Percentiles rank a stretch among this genome's conserved stretches.
Conservation (phyloP, 2,113 vertebrate species). For the Ameiurus melas region DNA sequence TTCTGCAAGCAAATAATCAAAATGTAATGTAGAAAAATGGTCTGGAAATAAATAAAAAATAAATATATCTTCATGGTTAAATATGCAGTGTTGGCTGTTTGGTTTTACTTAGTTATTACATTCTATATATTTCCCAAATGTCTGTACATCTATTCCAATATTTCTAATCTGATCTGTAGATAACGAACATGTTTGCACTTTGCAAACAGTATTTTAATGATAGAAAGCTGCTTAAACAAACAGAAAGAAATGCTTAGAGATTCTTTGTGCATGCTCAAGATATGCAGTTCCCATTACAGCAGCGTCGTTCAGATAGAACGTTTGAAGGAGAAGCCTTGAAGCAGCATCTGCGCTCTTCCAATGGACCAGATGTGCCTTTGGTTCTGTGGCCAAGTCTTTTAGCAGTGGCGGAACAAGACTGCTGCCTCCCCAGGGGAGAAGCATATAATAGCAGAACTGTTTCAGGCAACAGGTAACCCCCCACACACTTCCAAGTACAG, state of each 20-base stretch:
- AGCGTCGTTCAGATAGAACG: neutral
- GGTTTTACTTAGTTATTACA: neutral
- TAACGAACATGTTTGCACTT: neutral
- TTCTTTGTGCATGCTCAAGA: slow-evolving; percentile 8
- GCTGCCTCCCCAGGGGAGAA: slow-evolving; percentile 65
- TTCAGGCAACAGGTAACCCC: slow-evolving; percentile 73
- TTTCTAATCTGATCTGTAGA: neutral
- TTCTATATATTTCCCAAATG: neutral
- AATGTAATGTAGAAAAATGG: neutral
- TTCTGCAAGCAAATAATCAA: neutral
- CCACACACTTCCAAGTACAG: slow-evolving; percentile 35
- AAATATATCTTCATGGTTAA: neutral
- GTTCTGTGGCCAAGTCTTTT: slow-evolving; percentile 66
- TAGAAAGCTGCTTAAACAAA: neutral
- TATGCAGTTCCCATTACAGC: slow-evolving; percentile 11
- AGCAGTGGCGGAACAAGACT: slow-evolving; percentile 58
- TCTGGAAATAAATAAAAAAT: neutral
- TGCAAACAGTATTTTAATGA: neutral
- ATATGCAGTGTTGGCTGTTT: neutral
- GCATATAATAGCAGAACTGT: slow-evolving; percentile 71
- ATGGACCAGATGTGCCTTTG: slow-evolving; percentile 72
- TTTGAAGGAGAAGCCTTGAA: slow-evolving; percentile 56
- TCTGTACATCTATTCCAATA: neutral
- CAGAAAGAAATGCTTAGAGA: neutral
- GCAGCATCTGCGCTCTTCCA: slow-evolving; percentile 64